phyloP scores from a whole-genome alignment of 1,140 invertebrate genomes.

The Heliconius congener region DNA sequence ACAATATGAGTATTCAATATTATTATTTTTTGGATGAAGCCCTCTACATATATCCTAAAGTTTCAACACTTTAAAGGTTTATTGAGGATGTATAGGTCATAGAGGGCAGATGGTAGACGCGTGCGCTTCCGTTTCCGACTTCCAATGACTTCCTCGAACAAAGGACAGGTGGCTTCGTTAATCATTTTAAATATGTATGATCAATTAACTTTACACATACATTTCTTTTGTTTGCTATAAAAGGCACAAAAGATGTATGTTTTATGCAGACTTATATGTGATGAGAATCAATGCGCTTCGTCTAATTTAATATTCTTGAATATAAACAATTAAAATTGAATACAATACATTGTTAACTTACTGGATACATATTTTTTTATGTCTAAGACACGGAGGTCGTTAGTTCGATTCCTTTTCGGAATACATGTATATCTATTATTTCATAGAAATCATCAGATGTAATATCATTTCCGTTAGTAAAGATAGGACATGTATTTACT shows the following conservation, averaged over 20 bases:
- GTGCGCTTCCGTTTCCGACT: constrained; percentile 70
- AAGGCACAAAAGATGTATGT: constrained; percentile 24
- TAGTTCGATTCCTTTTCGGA: too few relatives aligned
- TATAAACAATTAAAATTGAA: constrained; percentile 15
- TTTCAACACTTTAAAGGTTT: constrained; percentile 70
- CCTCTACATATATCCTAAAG: constrained; percentile 31
- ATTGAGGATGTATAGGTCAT: constrained; percentile 65
- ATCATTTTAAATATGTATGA: constrained; percentile 38
- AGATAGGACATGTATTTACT: too few relatives aligned
- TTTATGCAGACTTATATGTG: constrained; percentile 2
- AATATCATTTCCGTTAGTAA: too few relatives aligned
- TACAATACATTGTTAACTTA: neutral
- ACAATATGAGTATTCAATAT: neutral
- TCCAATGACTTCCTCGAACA: constrained; percentile 39
- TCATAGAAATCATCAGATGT: too few relatives aligned
- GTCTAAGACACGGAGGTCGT: too few relatives aligned
- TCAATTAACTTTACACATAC: constrained; percentile 21
- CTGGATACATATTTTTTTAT: too few relatives aligned
- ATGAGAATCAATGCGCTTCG: neutral
- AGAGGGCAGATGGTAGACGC: constrained; percentile 63
- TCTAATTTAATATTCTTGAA: neutral
- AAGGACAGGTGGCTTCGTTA: constrained; percentile 57
- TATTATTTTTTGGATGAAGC: constrained; percentile 13
- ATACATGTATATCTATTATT: too few relatives aligned
- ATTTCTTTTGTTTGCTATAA: constrained; percentile 37